A percentile compares a stretch with the other conserved stretches of the same genome.
phyloP scores from a whole-genome alignment of 2,113 vertebrate species.

The Syrmaticus mikado region DNA sequence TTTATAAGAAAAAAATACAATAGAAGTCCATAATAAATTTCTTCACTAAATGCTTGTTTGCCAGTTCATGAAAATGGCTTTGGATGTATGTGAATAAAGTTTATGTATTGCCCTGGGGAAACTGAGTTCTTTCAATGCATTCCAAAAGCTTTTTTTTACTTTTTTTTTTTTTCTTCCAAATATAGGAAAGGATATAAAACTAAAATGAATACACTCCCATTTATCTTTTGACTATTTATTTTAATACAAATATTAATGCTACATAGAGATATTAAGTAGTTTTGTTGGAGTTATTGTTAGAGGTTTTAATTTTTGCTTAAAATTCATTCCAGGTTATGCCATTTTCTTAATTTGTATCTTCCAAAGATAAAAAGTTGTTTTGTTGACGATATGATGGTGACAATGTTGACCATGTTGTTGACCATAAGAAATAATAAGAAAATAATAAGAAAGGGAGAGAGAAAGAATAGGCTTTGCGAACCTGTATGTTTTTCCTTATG shows the following conservation, averaged over 20 bases:
- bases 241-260: neutral
- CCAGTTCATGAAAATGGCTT: neutral
- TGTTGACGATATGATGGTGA: neutral
- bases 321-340: neutral
- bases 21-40: neutral
- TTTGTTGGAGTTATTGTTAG: neutral
- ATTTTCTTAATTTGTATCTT: neutral
- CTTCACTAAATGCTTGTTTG: neutral
- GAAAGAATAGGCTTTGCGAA: neutral
- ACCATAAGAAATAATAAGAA: neutral
- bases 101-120: neutral
- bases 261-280: neutral
- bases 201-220: neutral
- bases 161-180: neutral
- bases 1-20: neutral
- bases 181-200: neutral
- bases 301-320: neutral
- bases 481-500: neutral
- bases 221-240: neutral
- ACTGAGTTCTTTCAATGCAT: neutral
- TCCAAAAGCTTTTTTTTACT: neutral
- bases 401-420: too few species aligned
- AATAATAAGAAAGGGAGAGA: accelerated
- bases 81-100: neutral
- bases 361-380: neutral